Evolutionary conservation across 2,888 invertebrate genomes (phyloP).

Genomic region (Campoplex capitator): DNA sequence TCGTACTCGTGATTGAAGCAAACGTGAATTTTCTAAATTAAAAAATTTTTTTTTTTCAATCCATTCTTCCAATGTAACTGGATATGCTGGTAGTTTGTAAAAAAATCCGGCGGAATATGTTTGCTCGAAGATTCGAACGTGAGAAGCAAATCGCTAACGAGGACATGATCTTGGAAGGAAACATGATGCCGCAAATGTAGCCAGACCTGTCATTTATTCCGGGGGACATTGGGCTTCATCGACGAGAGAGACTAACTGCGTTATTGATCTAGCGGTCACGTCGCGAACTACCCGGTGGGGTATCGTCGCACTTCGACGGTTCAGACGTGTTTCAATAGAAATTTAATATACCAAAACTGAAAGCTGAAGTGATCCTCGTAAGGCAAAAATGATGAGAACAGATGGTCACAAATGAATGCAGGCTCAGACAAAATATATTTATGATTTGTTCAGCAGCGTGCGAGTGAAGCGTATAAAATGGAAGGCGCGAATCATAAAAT

Average conservation of each 20-base stretch:
- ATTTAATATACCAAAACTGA: not conserved
- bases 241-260: not conserved
- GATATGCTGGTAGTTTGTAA: not conserved
- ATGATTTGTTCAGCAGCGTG: not conserved
- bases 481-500: constrained; percentile 7
- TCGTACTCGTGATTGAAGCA: not conserved
- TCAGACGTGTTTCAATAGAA: not conserved
- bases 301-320: not conserved
- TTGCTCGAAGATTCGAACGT: not conserved
- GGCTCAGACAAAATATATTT: not conserved
- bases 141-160: not conserved
- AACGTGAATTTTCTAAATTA: not conserved
- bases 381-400: not conserved
- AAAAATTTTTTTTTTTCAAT: not conserved
- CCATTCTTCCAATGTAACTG: not conserved
- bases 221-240: not conserved
- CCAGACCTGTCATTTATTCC: not conserved
- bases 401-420: not conserved
- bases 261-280: not conserved
- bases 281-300: not conserved
- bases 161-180: not conserved
- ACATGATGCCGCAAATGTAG: not conserved
- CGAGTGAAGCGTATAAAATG: not conserved
- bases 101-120: not conserved
- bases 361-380: not conserved